Conservation (phyloP, 2,113 vertebrate genomes). For the Acanthochromis polyacanthus region DNA sequence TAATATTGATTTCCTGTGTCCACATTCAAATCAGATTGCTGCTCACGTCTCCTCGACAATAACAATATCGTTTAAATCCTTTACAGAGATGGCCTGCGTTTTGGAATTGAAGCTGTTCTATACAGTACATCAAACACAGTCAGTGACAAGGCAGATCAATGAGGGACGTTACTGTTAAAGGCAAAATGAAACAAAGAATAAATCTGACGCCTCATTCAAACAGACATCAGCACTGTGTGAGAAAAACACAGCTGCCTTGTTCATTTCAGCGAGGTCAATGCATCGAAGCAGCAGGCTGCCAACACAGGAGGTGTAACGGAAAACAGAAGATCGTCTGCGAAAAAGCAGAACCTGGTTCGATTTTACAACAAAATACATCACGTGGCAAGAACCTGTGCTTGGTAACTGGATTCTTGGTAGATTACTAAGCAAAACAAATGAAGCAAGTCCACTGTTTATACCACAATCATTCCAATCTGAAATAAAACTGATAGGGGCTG, state of each 20-base stretch:
- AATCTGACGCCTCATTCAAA: conserved; percentile 6
- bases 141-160: background rate
- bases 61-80: conserved; percentile 38
- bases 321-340: background rate
- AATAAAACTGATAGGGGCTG: background rate
- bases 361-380: background rate
- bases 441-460: background rate
- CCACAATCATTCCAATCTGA: background rate
- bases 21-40: conserved; percentile 33
- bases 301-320: background rate
- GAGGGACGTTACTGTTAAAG: conserved; percentile 1
- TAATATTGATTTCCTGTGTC: conserved; percentile 54
- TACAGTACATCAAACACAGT: conserved; percentile 13
- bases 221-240: background rate
- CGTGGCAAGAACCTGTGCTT: background rate
- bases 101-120: conserved; percentile 13
- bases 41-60: conserved; percentile 7
- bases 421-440: background rate
- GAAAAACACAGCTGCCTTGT: background rate
- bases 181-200: background rate
- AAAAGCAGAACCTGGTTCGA: background rate
- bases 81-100: conserved; percentile 10
- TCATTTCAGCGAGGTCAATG: background rate
- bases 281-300: background rate
- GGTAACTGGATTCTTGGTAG: background rate